Evolutionary conservation across 2,113 vertebrate species (phyloP).

Genomic region (Cnemophilus loriae): DNA sequence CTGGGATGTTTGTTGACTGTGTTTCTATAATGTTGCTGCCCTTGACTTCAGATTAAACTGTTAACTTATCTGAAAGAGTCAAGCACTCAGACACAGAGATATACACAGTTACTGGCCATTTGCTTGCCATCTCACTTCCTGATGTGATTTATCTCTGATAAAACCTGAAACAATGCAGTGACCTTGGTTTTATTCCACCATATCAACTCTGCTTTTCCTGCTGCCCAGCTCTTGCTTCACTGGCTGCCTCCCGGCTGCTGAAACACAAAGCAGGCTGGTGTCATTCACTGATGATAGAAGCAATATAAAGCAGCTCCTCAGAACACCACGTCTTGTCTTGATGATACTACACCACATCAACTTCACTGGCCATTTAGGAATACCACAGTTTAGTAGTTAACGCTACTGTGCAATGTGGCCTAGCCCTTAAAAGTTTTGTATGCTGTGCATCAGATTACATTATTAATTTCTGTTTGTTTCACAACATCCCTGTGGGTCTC

Average conservation of each 20-base stretch:
- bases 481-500: background rate
- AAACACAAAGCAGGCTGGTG: background rate
- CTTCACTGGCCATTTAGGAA: background rate
- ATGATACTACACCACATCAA: background rate
- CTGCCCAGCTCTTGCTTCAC: background rate
- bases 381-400: background rate
- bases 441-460: background rate
- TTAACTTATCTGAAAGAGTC: background rate
- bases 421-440: background rate
- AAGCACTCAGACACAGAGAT: background rate
- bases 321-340: background rate
- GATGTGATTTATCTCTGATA: background rate
- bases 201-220: background rate
- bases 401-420: fast-evolving
- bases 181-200: background rate
- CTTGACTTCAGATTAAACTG: background rate
- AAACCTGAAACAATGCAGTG: background rate
- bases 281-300: background rate
- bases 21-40: background rate
- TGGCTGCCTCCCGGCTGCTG: background rate
- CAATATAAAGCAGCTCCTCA: background rate
- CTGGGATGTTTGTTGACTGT: background rate
- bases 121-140: background rate
- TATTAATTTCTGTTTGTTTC: background rate
- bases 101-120: background rate